These are phyloP conservation scores for Heterochromis multidens DNA, from an alignment of 2,113 vertebrate species.

Conservation along the genomic window DNA sequence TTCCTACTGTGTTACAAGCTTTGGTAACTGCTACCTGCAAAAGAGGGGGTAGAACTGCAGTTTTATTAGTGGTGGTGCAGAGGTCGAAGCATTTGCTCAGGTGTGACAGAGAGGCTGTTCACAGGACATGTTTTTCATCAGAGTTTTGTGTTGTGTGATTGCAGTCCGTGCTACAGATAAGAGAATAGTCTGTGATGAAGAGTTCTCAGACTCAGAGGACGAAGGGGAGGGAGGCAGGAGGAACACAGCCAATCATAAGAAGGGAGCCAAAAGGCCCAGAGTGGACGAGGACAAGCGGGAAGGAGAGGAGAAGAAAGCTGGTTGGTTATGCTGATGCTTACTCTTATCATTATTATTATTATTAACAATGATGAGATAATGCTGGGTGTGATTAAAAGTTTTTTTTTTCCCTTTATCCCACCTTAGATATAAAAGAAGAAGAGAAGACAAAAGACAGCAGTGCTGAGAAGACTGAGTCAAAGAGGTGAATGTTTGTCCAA, in stretches of 20 bases:
- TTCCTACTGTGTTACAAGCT: background rate
- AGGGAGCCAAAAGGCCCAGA: constrained; percentile 84
- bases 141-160: background rate
- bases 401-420: background rate
- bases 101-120: background rate
- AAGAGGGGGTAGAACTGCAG: too few relatives aligned
- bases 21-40: too few relatives aligned
- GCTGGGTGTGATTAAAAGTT: background rate
- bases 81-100: background rate
- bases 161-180: constrained; percentile 91
- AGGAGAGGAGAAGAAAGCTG: constrained; percentile 86
- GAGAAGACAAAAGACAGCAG: constrained; percentile 86
- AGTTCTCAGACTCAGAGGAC: constrained; percentile 94
- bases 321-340: constrained; percentile 65
- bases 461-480: constrained; percentile 84
- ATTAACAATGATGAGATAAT: background rate
- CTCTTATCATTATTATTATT: background rate
- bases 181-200: constrained; percentile 92
- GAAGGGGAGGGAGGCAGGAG: constrained; percentile 90
- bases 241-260: constrained; percentile 89
- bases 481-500: constrained; percentile 75
- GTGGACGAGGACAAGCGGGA: constrained; percentile 91
- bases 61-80: too few relatives aligned
- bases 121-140: background rate
- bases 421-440: constrained; percentile 87